Evolutionary conservation across 2,113 vertebrate genomes (phyloP).

Genomic region (Oryzias melastigma): DNA sequence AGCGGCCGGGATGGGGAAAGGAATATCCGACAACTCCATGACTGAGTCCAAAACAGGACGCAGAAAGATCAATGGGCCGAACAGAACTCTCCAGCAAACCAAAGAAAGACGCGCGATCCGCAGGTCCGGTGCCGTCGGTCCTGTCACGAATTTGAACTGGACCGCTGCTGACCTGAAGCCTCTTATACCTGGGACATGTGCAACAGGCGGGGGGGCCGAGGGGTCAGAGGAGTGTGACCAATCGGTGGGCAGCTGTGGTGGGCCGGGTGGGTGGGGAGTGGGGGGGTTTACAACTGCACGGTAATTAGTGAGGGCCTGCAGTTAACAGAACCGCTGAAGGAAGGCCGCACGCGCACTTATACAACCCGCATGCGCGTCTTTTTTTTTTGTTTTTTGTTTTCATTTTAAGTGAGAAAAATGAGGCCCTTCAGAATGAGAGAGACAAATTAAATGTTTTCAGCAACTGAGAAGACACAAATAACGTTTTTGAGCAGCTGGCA

Average conservation of each 20-base stretch:
- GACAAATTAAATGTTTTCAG: too few species aligned
- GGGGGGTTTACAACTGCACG: constrained; percentile 68
- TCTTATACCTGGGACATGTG: constrained; percentile 56
- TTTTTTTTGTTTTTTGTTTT: too few species aligned
- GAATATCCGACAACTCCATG: constrained; percentile 90
- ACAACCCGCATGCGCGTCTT: too few species aligned
- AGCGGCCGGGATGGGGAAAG: constrained; percentile 85
- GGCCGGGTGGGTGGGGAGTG: constrained; percentile 38
- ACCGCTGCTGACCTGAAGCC: constrained; percentile 17
- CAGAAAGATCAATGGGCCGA: too few species aligned
- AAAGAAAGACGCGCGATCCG: not conserved
- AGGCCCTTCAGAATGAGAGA: too few species aligned
- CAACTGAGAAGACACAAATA: too few species aligned
- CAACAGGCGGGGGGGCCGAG: constrained; percentile 37
- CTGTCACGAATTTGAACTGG: constrained; percentile 33
- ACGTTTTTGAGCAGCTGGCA: too few species aligned
- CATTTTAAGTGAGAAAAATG: too few species aligned
- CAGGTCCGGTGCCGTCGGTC: constrained; percentile 45
- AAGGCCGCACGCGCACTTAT: not conserved
- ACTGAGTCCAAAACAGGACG: constrained; percentile 12
- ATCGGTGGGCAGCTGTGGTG: constrained; percentile 43
- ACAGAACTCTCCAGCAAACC: too few species aligned
- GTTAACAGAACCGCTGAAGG: constrained; percentile 45
- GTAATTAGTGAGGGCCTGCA: constrained; percentile 56
- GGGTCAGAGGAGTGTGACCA: constrained; percentile 47